Base-by-base conservation (phyloP, 2,113 vertebrate genomes). In the Panurus biarmicus region DNA sequence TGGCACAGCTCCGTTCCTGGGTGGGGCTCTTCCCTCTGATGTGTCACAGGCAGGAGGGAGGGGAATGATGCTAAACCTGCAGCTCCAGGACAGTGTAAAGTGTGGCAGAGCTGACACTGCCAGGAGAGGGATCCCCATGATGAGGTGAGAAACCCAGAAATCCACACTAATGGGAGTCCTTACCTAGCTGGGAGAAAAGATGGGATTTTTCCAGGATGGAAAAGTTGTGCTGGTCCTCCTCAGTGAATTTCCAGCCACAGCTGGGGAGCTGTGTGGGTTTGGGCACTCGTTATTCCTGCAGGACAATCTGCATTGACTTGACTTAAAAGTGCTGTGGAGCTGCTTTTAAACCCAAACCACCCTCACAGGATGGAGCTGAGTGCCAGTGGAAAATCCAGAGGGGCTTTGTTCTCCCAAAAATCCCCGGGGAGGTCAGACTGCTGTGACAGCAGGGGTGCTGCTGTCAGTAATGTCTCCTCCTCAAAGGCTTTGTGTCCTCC, bases 141-240 rank as follows among this genome's bases (percentile, higher is more conserved):
- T 2, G 54, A 74, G 79, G 23, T 33, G 36, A 84, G 73, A 74
- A 60, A 19, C 74, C n/a, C 50, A 5, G 1, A 6, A 7, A 14
- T 4, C 42, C 28, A 5, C 0, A 0, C 2, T 2, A 24, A 29
- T 3, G 22, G 51, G 36, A 33, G 13, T 18, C 48, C 22, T 35
- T 33, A 10, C n/a, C 19, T 29, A 40, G 61, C 72, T 5, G 29
- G n/a, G 24, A 89, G 51, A 21, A 26, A 29, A 66, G 6, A 22
- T 35, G 38, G 47, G 51, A 48, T 54, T 61, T 61, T 84, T 64
- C 35, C 64, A 71, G 56, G 18, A 12, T 45, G 60, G 54, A 86
- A 77, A 90, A 74, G 11, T 14, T 5, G 42, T 44, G 38, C 28
- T 56, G 45, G 47, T 61, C 28, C 35, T 22, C 22, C n/a, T 17